Base-by-base conservation (phyloP, 2,888 invertebrate species). In the Hecatera dysodea region DNA sequence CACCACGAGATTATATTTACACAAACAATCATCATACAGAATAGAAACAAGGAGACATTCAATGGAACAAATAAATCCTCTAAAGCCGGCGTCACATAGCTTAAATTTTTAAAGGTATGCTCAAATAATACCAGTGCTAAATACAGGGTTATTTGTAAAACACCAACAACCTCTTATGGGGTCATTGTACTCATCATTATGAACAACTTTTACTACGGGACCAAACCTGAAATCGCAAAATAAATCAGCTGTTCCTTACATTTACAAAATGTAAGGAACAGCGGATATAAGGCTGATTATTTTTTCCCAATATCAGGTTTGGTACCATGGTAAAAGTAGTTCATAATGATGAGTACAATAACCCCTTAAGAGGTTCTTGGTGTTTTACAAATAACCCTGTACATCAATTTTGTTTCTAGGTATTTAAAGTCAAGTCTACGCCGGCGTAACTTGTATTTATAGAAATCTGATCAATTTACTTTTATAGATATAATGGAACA, bases 1-100 rank as follows among this genome's bases (percentile, higher is more conserved):
- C 81, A 78, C 62, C 75, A 72, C 42, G 17, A 67, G 36, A 36
- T 72, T 57, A 46, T 59, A 74, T 67, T 73, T 67, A 77, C 72
- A 77, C n/a, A 66, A 66, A 53, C 24, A 7, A 55, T 56, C 46
- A 55, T 59, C 61, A 52, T 71, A 69, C 19, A 67, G 4, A 59
- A 62, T 52, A 44, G 42, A 71, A 57, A 67, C 27, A 67, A 39
- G 66, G 52, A 69, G 8, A 68, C 29, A 55, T 55, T 24, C 24
- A 67, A 63, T 24, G 5, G 27, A 60, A 68, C 15, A 24, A 22
- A 56, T 27, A 48, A 63, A 19, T 72, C 44, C 15, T 50, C 27
- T 56, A 59, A 59, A 44, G 11, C 22, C 33, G 42, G 22, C 7
- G 46, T 22, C 2, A 44, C 42, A 9, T 42, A 50, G 15, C 52